Evolutionary conservation across 2,888 invertebrate genomes (phyloP).

Genomic region (Petrolisthes manimaculis): DNA sequence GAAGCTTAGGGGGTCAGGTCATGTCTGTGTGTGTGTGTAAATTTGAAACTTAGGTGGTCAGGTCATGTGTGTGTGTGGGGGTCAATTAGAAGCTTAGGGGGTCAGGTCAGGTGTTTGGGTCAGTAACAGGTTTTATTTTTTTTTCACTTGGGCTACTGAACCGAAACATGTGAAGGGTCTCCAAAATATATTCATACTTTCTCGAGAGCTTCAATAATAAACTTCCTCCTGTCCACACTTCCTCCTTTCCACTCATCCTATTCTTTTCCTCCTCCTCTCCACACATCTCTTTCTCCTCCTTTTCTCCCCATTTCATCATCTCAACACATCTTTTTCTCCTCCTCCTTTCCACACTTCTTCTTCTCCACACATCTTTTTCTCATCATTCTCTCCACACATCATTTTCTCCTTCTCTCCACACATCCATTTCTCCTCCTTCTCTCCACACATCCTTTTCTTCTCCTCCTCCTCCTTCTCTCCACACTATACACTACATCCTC

Average conservation of each 20-base stretch:
- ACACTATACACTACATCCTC: background rate
- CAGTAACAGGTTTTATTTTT: too few species aligned
- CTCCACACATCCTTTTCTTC: background rate
- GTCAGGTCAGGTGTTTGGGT: too few species aligned
- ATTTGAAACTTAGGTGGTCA: too few species aligned
- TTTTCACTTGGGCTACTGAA: too few species aligned
- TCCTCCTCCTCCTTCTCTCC: background rate
- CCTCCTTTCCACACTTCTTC: background rate
- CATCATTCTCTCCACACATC: too few species aligned
- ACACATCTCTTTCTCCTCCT: background rate
- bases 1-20: too few species aligned
- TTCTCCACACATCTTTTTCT: too few species aligned
- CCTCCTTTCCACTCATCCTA: background rate
- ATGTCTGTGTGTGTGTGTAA: too few species aligned
- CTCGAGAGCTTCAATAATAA: background rate
- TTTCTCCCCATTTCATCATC: background rate
- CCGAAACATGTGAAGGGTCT: too few species aligned
- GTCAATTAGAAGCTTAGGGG: too few species aligned
- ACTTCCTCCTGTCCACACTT: background rate
- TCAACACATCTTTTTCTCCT: background rate
- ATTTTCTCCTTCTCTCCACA: background rate
- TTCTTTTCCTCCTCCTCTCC: background rate
- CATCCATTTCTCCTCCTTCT: background rate
- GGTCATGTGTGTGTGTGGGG: too few species aligned
- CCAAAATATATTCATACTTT: background rate